Evolutionary conservation across 2,113 vertebrate species (phyloP).

Genomic region (Micronycteris hirsuta): DNA sequence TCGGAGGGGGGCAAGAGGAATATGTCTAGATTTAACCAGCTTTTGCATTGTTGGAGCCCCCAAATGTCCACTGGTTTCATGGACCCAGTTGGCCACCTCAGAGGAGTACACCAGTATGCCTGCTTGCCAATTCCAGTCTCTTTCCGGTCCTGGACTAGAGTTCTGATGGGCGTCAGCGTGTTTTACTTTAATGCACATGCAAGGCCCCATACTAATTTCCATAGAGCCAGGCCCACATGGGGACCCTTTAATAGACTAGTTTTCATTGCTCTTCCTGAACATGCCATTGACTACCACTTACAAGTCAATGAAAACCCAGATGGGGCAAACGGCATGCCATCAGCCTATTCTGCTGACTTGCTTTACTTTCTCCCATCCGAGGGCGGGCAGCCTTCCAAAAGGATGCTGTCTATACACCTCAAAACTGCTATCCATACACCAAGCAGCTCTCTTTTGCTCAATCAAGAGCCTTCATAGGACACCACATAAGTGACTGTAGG

Average conservation of each 20-base stretch:
- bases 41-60: background rate
- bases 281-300: background rate
- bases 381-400: background rate
- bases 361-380: background rate
- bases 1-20: background rate
- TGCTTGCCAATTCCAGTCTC: background rate
- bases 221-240: background rate
- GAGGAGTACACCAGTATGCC: background rate
- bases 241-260: background rate
- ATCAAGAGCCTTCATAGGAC: background rate
- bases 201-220: background rate
- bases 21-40: background rate
- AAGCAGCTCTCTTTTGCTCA: background rate
- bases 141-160: background rate
- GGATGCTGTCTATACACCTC: background rate
- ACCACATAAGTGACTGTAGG: background rate
- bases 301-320: background rate
- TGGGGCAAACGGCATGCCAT: too few relatives aligned
- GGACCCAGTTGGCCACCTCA: background rate
- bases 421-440: background rate
- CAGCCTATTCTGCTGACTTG: background rate
- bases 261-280: background rate
- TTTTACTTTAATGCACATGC: background rate
- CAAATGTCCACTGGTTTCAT: background rate
- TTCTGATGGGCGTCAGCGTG: background rate